Conservation (phyloP, 2,797 vertebrate species). For the Sciurus carolinensis region DNA sequence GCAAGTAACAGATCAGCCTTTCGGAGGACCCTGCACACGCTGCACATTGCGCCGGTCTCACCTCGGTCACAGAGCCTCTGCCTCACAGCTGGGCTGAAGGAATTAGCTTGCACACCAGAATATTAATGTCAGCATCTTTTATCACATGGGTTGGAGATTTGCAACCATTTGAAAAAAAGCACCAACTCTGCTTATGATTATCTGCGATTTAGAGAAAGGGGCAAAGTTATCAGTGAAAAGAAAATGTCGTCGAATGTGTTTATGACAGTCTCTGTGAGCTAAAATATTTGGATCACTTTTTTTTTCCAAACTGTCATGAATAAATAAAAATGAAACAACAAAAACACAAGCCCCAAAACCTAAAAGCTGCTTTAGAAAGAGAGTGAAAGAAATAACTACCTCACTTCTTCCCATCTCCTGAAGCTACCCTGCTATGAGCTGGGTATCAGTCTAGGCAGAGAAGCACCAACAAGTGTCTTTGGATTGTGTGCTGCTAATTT, state of each 20-base stretch:
- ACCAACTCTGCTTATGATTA: slow-evolving; percentile 72
- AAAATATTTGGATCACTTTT: slow-evolving; percentile 53
- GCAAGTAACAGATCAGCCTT: slow-evolving; percentile 80
- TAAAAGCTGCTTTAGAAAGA: neutral
- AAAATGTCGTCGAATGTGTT: neutral
- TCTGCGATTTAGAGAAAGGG: slow-evolving; percentile 72
- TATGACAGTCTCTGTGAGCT: slow-evolving; percentile 38
- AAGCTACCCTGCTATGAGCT: neutral
- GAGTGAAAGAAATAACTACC: neutral
- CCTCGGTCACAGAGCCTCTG: slow-evolving; percentile 80
- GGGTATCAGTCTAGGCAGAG: neutral
- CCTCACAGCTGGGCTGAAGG: slow-evolving; percentile 84
- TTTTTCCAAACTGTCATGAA: slow-evolving; percentile 27
- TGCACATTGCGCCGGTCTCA: slow-evolving; percentile 66
- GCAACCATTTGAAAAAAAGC: slow-evolving; percentile 70
- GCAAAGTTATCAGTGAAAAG: slow-evolving; percentile 56
- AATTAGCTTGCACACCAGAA: slow-evolving; percentile 83
- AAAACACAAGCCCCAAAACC: neutral
- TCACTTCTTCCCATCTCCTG: neutral
- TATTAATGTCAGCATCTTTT: slow-evolving; percentile 85
- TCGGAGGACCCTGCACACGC: slow-evolving; percentile 65
- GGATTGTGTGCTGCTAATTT: neutral
- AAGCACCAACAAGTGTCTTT: neutral
- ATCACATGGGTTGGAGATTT: slow-evolving; percentile 78
- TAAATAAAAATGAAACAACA: slow-evolving; percentile 62